Conservation (phyloP, 2,888 invertebrate genomes). For the Agonopterix subpropinquella region DNA sequence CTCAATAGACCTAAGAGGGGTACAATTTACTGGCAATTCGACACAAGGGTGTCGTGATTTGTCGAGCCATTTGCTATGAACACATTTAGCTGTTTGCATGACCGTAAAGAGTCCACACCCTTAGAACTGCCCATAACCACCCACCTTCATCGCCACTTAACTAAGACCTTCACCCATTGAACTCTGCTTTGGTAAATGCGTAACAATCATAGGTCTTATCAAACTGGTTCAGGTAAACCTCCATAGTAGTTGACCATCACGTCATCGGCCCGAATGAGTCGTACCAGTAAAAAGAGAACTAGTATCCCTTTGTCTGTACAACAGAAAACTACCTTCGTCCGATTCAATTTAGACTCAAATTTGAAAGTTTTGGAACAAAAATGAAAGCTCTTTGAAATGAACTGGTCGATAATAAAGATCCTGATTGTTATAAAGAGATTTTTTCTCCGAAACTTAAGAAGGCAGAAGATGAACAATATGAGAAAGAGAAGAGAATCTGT, state of each 20-base stretch:
- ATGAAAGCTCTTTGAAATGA: slow-evolving; percentile 25
- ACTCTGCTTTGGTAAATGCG: slow-evolving; percentile 15
- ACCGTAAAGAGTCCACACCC: slow-evolving; percentile 64
- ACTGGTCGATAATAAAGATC: slow-evolving; percentile 19
- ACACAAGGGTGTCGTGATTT: slow-evolving; percentile 58
- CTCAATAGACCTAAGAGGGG: slow-evolving; percentile 18
- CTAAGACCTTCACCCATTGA: slow-evolving; percentile 17
- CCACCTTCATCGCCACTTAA: slow-evolving; percentile 32
- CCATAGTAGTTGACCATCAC: slow-evolving; percentile 54
- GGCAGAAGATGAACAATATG: slow-evolving; percentile 37
- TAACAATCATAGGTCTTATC: slow-evolving; percentile 22
- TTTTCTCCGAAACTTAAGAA: slow-evolving; percentile 21
- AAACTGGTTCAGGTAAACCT: slow-evolving; percentile 32
- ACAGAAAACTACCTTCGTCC: slow-evolving; percentile 38
- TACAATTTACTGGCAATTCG: slow-evolving; percentile 44
- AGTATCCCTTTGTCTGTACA: slow-evolving; percentile 42
- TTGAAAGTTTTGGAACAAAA: slow-evolving; percentile 6
- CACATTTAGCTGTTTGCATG: slow-evolving; percentile 57
- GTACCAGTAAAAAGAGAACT: slow-evolving; percentile 46
- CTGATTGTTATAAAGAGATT: slow-evolving; percentile 27
- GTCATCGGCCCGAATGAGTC: slow-evolving; percentile 54
- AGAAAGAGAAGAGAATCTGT: slow-evolving; percentile 57
- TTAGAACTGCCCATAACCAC: slow-evolving; percentile 31
- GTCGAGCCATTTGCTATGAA: slow-evolving; percentile 52
- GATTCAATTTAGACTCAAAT: not conserved